Conservation (phyloP, 1,140 invertebrate genomes). For the Bacillus rossius region DNA sequence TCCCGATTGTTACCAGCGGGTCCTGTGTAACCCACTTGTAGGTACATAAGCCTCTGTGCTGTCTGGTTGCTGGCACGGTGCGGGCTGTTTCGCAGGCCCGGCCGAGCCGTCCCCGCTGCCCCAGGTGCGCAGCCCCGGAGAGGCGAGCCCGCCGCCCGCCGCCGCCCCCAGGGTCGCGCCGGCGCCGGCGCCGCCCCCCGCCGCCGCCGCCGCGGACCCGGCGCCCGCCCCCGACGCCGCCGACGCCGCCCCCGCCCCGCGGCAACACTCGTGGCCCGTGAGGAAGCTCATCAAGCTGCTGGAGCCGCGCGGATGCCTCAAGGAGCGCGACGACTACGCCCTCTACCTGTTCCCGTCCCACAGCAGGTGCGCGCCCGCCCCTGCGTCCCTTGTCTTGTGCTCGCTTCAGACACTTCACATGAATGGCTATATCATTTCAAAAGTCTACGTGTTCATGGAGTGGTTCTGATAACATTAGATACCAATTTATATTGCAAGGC, state of each 20-base stretch:
- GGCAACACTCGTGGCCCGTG: background rate
- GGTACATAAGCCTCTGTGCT: too few relatives aligned
- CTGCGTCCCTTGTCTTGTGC: too few relatives aligned
- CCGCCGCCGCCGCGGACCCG: background rate
- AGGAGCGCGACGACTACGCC: constrained; percentile 80
- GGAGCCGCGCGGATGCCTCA: constrained; percentile 73
- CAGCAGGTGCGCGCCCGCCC: constrained; percentile 57
- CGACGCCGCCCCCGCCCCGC: background rate
- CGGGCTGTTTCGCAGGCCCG: too few relatives aligned
- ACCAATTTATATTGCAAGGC: too few relatives aligned
- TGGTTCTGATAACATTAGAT: too few relatives aligned
- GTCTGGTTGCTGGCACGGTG: too few relatives aligned
- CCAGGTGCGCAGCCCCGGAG: background rate
- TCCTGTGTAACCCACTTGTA: too few relatives aligned
- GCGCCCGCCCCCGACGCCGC: background rate
- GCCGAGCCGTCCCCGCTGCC: constrained; percentile 3
- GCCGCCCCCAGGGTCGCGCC: background rate
- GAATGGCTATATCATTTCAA: too few relatives aligned
- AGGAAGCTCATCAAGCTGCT: constrained; percentile 57
- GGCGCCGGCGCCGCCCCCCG: background rate
- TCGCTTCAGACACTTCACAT: too few relatives aligned
- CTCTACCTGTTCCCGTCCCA: constrained; percentile 81
- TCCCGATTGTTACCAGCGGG: too few relatives aligned
- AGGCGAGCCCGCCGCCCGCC: background rate
- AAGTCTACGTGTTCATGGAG: too few relatives aligned